Evolutionary conservation across 2,113 vertebrate species (phyloP), one percentile per base, ranked within the genome.

Genomic region (Perca fluviatilis): DNA sequence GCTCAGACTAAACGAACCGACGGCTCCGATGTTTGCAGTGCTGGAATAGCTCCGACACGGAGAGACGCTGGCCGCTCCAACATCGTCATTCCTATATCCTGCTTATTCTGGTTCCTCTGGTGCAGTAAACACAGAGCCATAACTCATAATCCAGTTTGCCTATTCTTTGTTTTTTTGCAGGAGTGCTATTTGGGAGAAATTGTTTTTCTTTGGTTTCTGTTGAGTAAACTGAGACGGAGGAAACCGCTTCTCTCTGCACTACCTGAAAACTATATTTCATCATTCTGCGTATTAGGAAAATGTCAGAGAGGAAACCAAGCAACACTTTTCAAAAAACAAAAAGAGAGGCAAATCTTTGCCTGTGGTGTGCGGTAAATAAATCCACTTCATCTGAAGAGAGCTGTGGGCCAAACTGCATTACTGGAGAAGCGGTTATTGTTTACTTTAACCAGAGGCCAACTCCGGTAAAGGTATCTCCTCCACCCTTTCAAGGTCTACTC

Each of bases 341-440:
- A 25, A 58, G 74, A 79, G 15, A 76, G 60, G 56, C 62, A 80
- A 83, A 78, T 76, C 71, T 85, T n/a, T 56, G 86, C 78, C 82
- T 7, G 68, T 74, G 76, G 86, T 74, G 63, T 54, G 68, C 3
- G n/a, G 68, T 80, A 78, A 90, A 88, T 84, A 93, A 87, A 91
- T 92, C 86, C 83, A 51, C 63, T 74, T 78, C 82, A 87, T 85
- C 46, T 84, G 82, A 51, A 64, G 65, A 80, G 68, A 57, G 87
- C 90, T 82, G 68, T 1, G 64, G 79, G 90, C 78, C 54, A 83
- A 72, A 83, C 64, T 40, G 78, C 74, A 85, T 91, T 86, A 84
- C 85, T 82, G 89, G 77, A 89, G 76, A 86, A 66, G 65, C 33
- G 5, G 16, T 91, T 88, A 83, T 88, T 91, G 82, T 94, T 91